Evolutionary conservation across 2,888 invertebrate genomes (phyloP).

Genomic region (Lochmaea crataegi): DNA sequence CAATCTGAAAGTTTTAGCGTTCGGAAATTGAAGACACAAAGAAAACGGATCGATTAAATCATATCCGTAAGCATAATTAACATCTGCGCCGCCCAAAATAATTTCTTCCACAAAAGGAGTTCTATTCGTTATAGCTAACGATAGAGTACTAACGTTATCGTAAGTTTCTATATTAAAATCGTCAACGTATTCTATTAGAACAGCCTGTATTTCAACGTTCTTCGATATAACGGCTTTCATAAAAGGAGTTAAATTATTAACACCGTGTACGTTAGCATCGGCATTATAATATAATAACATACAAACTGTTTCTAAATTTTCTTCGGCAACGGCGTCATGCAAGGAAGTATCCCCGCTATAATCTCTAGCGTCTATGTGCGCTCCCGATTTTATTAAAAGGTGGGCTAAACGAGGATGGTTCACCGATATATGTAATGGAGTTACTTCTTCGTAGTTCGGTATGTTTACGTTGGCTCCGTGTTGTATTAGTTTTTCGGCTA

Average conservation of each 20-base stretch:
- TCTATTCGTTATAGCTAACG: constrained; percentile 47
- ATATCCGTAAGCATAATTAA: constrained; percentile 49
- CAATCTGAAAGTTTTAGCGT: constrained; percentile 47
- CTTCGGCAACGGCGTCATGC: constrained; percentile 50
- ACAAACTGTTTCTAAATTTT: constrained; percentile 51
- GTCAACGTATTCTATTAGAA: constrained; percentile 51
- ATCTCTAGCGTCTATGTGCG: constrained; percentile 52
- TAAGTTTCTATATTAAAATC: constrained; percentile 51
- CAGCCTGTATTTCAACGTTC: constrained; percentile 47
- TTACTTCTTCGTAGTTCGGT: constrained; percentile 47
- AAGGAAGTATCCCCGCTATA: constrained; percentile 53
- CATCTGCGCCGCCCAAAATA: constrained; percentile 51
- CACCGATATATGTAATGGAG: constrained; percentile 53
- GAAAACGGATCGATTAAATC: constrained; percentile 44
- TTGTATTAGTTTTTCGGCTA: constrained; percentile 48
- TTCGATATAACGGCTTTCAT: constrained; percentile 50
- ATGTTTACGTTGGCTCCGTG: constrained; percentile 52
- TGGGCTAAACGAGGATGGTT: constrained; percentile 44
- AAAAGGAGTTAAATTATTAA: constrained; percentile 52
- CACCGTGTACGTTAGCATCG: constrained; percentile 48
- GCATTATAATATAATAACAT: constrained; percentile 56
- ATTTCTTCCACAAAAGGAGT: constrained; percentile 51
- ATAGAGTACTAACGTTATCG: constrained; percentile 49
- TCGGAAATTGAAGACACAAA: constrained; percentile 47
- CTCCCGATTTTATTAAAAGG: constrained; percentile 51